A percentile compares a stretch with the other conserved stretches of the same genome.
phyloP scores from a whole-genome alignment of 2,888 invertebrate genomes.

The Rotaria macrura region DNA sequence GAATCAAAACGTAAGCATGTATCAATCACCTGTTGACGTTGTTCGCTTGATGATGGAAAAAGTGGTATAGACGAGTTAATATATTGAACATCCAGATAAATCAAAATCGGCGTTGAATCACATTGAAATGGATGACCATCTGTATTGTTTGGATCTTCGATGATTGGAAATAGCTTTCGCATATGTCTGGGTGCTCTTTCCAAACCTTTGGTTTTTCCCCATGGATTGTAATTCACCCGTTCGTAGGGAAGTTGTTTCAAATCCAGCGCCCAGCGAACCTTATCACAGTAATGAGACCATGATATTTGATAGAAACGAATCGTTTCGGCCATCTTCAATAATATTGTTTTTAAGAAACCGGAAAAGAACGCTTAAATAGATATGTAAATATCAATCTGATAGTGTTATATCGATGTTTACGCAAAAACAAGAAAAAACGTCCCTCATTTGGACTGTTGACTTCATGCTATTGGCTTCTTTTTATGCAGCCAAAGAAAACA shows the following conservation, averaged over 20 bases:
- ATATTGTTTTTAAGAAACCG: too few relatives aligned
- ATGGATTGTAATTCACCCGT: not conserved
- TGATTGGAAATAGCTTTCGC: not conserved
- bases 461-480: too few relatives aligned
- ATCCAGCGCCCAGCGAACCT: not conserved
- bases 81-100: not conserved
- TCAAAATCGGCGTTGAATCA: not conserved
- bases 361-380: too few relatives aligned
- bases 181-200: not conserved
- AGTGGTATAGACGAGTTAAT: not conserved
- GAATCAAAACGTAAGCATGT: not conserved
- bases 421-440: too few relatives aligned
- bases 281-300: not conserved
- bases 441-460: too few relatives aligned
- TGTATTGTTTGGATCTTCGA: not conserved
- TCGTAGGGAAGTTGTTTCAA: not conserved
- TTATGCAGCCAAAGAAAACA: too few relatives aligned
- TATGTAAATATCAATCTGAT: too few relatives aligned
- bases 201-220: not conserved
- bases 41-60: not conserved
- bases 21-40: not conserved
- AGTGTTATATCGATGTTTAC: too few relatives aligned
- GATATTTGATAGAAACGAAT: not conserved
- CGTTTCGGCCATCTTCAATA: too few relatives aligned
- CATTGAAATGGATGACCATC: not conserved